Evolutionary conservation across 2,797 vertebrate species (phyloP), one percentile per base, ranked within the genome.

Genomic region (Peromyscus attwateri): DNA sequence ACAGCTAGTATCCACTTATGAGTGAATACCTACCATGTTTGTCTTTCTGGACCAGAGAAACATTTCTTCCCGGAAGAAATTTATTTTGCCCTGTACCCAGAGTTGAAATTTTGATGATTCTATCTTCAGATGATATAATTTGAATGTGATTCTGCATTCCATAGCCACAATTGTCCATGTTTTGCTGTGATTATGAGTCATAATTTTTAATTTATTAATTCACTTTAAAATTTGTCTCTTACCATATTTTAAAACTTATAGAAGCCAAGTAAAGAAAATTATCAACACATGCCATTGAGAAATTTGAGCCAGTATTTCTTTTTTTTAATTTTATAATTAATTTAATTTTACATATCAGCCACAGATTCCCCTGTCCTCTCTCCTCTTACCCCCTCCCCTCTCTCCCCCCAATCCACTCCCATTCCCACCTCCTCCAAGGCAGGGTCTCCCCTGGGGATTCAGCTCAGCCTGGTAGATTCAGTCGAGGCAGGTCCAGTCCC

Each of bases 181-280:
- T 46, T 89, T 91, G n/a, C 34, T 93, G 6, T 60, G 75, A 57
- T 76, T 79, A 25, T 19, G 0, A 71, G 9, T 46, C 57, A 87
- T 55, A 84, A 62, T 91, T 79, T 92, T 29, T 29, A 71, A 9
- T 57, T 91, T 66, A 49, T 73, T 57, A 62, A 89, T 68, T 64
- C 4, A 73, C 11, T 73, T 93, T 70, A 90, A 89, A 14, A 89
- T 85, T 93, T 92, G 27, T 77, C 55, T 75, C 7, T 92, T 79
- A 31, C 4, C 9, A 90, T 71, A 40, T 79, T 89, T 87, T 16
- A 29, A 84, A 46, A 66, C 88, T 57, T 73, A 14, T 60, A 14
- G 9, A 66, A 5, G 6, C 25, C 7, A 96, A n/a, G 25, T 89
- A 12, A 73, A 83, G 29, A 75, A 93, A 87, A 37, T 2, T 27